Conservation (phyloP, 2,113 vertebrate species). For the Amphiprion ocellaris region DNA sequence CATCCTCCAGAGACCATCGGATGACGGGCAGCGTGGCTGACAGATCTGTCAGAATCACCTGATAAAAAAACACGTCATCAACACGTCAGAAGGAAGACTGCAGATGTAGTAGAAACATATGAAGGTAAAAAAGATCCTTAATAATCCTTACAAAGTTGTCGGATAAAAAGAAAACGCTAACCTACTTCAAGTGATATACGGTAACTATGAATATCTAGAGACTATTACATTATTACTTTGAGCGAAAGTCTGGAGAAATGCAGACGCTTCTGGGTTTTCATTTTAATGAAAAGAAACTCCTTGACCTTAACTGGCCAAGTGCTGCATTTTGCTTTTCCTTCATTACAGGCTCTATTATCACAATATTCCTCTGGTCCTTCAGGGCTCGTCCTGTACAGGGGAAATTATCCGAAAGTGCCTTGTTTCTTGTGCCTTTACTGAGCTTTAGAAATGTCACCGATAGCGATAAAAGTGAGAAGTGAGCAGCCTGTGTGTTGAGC, state of each 20-base stretch:
- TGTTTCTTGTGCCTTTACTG: neutral
- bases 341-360: slow-evolving; percentile 8
- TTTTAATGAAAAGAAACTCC: slow-evolving; percentile 38
- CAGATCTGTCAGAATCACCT: no score
- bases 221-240: neutral
- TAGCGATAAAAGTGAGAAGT: neutral
- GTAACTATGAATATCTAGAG: no score
- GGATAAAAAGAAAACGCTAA: no score
- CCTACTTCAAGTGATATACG: no score
- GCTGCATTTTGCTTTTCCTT: slow-evolving; percentile 29
- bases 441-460: slow-evolving; percentile 3
- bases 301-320: slow-evolving; percentile 27
- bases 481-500: neutral
- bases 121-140: no score
- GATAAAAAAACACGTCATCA: no score
- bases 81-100: no score
- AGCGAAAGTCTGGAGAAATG: neutral
- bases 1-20: no score
- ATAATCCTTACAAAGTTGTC: no score
- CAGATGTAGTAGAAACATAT: no score
- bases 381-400: neutral
- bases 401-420: slow-evolving; percentile 9
- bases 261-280: neutral
- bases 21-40: no score
- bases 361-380: slow-evolving; percentile 6